Conservation (phyloP, 2,797 vertebrate genomes). For the Loris lydekkerianus region DNA sequence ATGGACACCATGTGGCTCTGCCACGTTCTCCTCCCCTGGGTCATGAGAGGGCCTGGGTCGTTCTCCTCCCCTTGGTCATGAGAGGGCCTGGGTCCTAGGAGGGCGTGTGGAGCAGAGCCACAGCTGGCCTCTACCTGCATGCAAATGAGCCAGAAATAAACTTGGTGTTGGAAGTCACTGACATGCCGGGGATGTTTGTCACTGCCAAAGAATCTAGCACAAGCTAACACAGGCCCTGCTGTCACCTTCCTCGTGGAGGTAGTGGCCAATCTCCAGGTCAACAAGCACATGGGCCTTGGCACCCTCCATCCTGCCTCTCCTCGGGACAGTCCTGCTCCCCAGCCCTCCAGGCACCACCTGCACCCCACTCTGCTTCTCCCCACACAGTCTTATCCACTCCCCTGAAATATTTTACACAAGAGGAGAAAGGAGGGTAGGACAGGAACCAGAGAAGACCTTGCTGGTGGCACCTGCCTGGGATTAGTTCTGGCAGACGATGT, state of each 20-base stretch:
- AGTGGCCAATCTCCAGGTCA: neutral
- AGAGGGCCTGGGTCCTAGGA: neutral
- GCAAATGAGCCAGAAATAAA: fast-evolving
- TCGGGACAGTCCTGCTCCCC: fast-evolving
- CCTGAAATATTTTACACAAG: fast-evolving
- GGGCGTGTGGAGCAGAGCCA: fast-evolving
- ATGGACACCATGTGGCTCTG: fast-evolving
- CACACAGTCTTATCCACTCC: no score
- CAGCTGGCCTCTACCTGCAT: fast-evolving
- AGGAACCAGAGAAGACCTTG: neutral
- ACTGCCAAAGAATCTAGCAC: fast-evolving
- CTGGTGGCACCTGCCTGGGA: fast-evolving
- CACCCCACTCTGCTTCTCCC: neutral
- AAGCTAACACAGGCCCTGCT: no score
- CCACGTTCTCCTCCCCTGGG: fast-evolving
- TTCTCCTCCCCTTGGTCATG: fast-evolving
- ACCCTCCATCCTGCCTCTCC: no score
- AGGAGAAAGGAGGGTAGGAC: neutral
- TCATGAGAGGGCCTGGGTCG: fast-evolving
- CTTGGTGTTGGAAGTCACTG: fast-evolving
- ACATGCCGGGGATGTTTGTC: neutral
- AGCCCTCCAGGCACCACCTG: fast-evolving
- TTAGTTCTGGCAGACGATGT: neutral
- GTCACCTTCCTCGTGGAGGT: neutral
- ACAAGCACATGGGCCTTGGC: fast-evolving